phyloP scores from a whole-genome alignment of 37 sponge, comb jelly and placozoan genomes.

The Hormiphora californensis region DNA sequence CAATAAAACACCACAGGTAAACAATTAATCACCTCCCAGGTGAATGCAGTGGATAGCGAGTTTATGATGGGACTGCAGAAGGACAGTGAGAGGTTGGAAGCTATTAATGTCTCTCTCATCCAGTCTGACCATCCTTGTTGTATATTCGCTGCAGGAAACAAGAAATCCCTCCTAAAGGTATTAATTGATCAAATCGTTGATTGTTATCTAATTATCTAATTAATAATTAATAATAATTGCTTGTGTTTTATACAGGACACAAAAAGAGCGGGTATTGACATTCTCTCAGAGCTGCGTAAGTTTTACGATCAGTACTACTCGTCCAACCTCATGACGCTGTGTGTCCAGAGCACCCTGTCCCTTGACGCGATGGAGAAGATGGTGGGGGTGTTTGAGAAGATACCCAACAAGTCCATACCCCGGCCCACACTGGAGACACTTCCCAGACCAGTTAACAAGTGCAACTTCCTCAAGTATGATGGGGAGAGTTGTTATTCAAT shows the following conservation, averaged over 20 bases:
- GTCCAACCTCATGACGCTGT: not conserved
- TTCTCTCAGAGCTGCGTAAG: not conserved
- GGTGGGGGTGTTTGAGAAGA: constrained; percentile 17
- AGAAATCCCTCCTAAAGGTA: not conserved
- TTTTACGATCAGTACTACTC: constrained; percentile 31
- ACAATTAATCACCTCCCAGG: not conserved
- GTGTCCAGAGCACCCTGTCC: not conserved
- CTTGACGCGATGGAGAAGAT: constrained; percentile 4
- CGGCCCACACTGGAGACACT: not conserved
- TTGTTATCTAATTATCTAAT: too few species aligned
- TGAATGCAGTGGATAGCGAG: constrained; percentile 40
- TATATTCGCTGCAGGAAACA: not conserved
- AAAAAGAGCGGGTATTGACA: not conserved
- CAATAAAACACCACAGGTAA: not conserved
- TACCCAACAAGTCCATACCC: constrained; percentile 30
- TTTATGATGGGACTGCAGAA: constrained; percentile 24
- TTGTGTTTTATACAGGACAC: too few species aligned
- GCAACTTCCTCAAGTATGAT: constrained; percentile 27
- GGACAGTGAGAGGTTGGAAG: not conserved
- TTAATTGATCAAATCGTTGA: too few species aligned
- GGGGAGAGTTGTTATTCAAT: too few species aligned
- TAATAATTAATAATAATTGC: too few species aligned
- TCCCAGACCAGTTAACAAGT: not conserved
- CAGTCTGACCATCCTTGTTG: constrained; percentile 1
- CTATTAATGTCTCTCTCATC: not conserved